Percentiles rank a stretch among this genome's conserved stretches.
Evolutionary conservation across 2,797 vertebrate genomes (phyloP).

Genomic region (Oceanodroma leucorhoa): DNA sequence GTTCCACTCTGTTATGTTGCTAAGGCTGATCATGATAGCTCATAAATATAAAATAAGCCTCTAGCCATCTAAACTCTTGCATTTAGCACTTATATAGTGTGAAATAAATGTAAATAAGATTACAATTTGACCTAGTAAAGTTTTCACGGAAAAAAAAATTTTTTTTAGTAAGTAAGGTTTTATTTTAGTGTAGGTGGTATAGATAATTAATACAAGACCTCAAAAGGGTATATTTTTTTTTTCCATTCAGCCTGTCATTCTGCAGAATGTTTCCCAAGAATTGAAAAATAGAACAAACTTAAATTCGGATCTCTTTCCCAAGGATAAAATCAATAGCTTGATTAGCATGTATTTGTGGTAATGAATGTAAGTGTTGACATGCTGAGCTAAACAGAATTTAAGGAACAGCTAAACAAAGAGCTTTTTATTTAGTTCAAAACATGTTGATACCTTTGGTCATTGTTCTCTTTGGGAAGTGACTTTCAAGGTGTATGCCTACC

Average conservation of each 20-base stretch:
- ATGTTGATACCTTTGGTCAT: background rate
- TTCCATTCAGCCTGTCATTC: background rate
- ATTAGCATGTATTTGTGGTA: background rate
- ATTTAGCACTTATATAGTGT: background rate
- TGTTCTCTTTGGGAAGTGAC: background rate
- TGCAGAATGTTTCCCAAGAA: background rate
- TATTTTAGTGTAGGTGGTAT: background rate
- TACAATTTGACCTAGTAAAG: background rate
- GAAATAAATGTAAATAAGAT: slow-evolving; percentile 5
- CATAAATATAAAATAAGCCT: background rate
- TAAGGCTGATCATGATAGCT: background rate
- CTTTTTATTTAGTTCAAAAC: background rate
- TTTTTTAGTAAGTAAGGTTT: background rate
- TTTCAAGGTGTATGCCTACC: background rate
- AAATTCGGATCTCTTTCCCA: background rate
- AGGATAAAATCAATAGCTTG: background rate
- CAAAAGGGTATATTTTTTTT: background rate
- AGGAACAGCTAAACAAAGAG: background rate
- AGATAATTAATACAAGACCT: background rate
- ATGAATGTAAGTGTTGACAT: background rate
- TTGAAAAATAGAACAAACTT: background rate
- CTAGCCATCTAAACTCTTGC: background rate
- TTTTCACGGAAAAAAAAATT: background rate
- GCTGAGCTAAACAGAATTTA: background rate
- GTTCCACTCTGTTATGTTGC: background rate